Conservation (phyloP, 2,113 vertebrate species). For the Semnornis frantzii region DNA sequence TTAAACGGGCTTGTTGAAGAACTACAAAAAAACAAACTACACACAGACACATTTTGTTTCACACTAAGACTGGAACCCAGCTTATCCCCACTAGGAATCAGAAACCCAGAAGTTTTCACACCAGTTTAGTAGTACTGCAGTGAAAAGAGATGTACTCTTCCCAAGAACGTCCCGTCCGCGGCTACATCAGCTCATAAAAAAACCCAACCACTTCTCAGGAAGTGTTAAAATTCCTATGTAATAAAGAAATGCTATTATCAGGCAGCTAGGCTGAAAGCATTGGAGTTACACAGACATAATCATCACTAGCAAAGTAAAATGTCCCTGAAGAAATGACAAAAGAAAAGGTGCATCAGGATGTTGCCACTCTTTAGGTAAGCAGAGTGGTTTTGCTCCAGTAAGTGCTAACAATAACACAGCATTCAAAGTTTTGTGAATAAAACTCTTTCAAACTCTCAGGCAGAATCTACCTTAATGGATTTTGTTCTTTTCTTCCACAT, state of each 20-base stretch:
- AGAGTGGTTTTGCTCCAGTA: slow-evolving; percentile 20
- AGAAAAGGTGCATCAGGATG: background rate
- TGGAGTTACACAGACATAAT: background rate
- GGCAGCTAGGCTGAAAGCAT: background rate
- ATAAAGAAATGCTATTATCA: background rate
- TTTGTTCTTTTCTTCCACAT: slow-evolving; percentile 13
- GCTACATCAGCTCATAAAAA: background rate
- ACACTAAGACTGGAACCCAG: background rate
- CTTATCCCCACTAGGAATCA: background rate
- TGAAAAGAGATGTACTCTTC: background rate
- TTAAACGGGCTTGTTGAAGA: background rate
- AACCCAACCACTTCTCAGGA: background rate
- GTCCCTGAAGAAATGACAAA: background rate
- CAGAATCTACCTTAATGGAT: slow-evolving; percentile 50
- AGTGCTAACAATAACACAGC: slow-evolving; percentile 17
- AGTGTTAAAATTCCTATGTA: background rate
- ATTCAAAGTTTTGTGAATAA: slow-evolving; percentile 51
- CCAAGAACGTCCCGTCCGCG: background rate
- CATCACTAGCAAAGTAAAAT: background rate
- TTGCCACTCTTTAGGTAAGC: background rate
- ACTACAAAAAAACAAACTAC: background rate
- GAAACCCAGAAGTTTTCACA: background rate
- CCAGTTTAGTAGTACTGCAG: background rate
- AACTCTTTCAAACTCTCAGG: slow-evolving; percentile 24
- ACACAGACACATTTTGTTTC: background rate